Percentiles rank a stretch among this genome's conserved stretches.
Conservation (phyloP, 2,797 vertebrate genomes). For the Poecilia wingei region DNA sequence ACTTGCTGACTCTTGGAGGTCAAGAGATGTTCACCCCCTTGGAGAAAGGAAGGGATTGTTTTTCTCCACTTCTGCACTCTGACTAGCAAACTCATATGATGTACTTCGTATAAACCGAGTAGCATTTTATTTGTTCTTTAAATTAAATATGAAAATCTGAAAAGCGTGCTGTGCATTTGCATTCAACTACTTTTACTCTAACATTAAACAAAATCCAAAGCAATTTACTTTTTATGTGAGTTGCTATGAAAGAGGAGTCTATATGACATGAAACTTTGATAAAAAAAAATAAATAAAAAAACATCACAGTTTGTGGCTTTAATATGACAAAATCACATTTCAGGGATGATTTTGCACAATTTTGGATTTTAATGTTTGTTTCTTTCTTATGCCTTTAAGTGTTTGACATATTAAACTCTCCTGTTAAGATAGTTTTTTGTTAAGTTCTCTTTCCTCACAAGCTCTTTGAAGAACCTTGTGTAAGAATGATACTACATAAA, state of each 20-base stretch:
- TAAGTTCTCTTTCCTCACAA: neutral
- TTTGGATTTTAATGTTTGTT: too few species aligned
- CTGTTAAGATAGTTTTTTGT: neutral
- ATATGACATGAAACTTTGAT: too few species aligned
- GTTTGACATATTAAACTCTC: too few species aligned
- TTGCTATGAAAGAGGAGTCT: neutral
- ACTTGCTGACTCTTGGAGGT: constrained; percentile 34
- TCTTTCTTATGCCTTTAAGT: too few species aligned
- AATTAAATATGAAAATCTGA: neutral
- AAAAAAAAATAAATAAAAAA: too few species aligned
- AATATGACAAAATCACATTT: too few species aligned
- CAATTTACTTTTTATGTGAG: neutral
- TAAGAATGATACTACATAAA: neutral
- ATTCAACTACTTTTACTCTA: neutral
- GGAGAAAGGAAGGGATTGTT: constrained; percentile 33
- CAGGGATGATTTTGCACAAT: too few species aligned
- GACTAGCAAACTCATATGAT: constrained; percentile 10
- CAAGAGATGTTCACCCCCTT: constrained; percentile 54
- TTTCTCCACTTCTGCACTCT: constrained; percentile 17
- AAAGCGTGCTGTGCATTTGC: neutral
- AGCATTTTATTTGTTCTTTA: neutral
- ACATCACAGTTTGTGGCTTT: too few species aligned
- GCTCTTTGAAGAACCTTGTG: neutral
- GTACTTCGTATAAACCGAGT: constrained; percentile 17
- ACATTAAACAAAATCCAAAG: neutral